Base-by-base conservation (phyloP, 2,113 vertebrate genomes). In the Crotalus tigris region DNA sequence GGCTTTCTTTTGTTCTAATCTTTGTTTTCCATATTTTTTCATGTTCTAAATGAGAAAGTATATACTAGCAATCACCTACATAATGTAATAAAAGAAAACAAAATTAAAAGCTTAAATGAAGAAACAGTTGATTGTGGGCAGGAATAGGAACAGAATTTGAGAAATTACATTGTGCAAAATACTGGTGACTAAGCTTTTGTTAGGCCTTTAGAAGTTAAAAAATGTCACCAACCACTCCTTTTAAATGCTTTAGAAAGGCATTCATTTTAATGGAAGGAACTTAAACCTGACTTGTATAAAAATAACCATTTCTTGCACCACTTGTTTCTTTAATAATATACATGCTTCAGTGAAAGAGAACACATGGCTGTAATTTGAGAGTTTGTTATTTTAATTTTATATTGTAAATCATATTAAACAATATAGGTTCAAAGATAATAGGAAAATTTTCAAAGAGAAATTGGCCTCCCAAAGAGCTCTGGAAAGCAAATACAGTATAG, bases 191-290 rank as follows among this genome's bases (percentile, higher is more conserved):
- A 93, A 97, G 93, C 85, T 57, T 95, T 94, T 91, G 87, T 95
- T 39, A 4, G 59, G 94, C 46, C 94, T 95, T 95, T 95, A 94
- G 91, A 91, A 88, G 95, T 96, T 92, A 54, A 85, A 92, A 91
- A 97, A 94, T 95, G 95, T 96, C 92, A 95, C 93, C 85, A 91
- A 61, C 94, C 24, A 90, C 94, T 96, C 92, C 93, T 86, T 81
- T 53, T 69, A 69, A 94, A 92, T 95, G 93, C 91, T 89, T 7
- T 0, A 88, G 92, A 93, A 96, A 92, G 92, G 94, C 95, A 92
- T 1, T 96, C 90, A 88, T 95, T 96, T 97, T 94, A 96, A 96
- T 92, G 93, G 96, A 95, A 96, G 93, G 92, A 94, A 89, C 91
- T 95, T 95, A 93, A 95, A 94, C 81, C 53, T 19, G 0, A 61